Percentiles rank a stretch among this genome's conserved stretches.
Conservation (phyloP, 2,888 invertebrate genomes). For the Drosophila anceps region DNA sequence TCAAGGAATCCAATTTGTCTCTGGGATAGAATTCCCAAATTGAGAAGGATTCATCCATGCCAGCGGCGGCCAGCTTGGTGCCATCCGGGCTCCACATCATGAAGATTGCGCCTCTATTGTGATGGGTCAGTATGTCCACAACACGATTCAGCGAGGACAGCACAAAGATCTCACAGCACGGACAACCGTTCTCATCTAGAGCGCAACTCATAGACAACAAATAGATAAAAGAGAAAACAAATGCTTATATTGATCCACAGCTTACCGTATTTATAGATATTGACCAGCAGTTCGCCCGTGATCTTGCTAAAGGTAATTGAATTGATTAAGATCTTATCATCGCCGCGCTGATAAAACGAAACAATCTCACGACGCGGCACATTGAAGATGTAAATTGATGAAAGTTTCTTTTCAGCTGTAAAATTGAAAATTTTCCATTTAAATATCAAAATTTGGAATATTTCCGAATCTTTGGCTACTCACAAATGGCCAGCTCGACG, state of each 20-base stretch:
- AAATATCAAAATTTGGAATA: background rate
- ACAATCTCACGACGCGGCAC: conserved; percentile 79
- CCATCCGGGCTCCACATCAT: conserved; percentile 84
- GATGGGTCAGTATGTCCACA: conserved; percentile 80
- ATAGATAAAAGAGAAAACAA: background rate
- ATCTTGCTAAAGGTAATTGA: conserved; percentile 84
- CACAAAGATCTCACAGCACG: conserved; percentile 79
- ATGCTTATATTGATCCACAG: too few relatives aligned
- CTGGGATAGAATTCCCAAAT: conserved; percentile 85
- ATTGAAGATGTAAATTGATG: conserved; percentile 81
- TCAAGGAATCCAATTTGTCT: conserved; percentile 19
- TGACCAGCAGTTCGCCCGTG: conserved; percentile 85
- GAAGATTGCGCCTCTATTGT: conserved; percentile 80
- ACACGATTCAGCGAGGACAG: conserved; percentile 83
- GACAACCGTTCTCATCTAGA: conserved; percentile 62
- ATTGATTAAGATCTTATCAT: conserved; percentile 76
- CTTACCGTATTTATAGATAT: conserved; percentile 72
- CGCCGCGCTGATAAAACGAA: conserved; percentile 82
- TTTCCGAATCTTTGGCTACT: conserved; percentile 30
- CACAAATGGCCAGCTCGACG: conserved; percentile 84
- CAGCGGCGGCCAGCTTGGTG: conserved; percentile 83
- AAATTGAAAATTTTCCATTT: background rate
- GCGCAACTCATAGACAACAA: too few relatives aligned
- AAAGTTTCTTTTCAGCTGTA: conserved; percentile 79
- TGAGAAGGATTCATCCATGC: conserved; percentile 84